Conservation (phyloP, 2,113 vertebrate species). For the Thamnaconus septentrionalis region DNA sequence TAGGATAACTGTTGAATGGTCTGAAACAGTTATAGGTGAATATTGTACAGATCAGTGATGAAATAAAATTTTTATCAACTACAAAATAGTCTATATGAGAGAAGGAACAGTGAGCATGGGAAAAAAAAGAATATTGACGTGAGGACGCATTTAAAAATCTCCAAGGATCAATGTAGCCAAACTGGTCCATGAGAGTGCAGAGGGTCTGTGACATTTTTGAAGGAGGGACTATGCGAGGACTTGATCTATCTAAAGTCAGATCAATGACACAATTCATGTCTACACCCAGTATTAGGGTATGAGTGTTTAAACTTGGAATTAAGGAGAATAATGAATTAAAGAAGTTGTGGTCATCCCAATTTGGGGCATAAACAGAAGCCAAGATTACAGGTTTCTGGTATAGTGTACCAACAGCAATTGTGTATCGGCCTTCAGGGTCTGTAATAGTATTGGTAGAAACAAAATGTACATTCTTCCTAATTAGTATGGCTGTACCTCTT, state of each 20-base stretch:
- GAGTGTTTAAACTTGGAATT: neutral
- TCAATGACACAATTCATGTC: neutral
- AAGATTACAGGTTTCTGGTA: too few relatives aligned
- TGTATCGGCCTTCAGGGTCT: too few relatives aligned
- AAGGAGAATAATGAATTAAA: neutral
- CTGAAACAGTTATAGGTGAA: neutral
- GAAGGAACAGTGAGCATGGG: neutral
- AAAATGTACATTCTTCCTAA: too few relatives aligned
- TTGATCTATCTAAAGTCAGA: neutral
- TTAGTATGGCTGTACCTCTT: too few relatives aligned
- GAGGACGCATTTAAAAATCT: neutral
- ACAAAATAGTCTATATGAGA: neutral
- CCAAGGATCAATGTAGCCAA: neutral
- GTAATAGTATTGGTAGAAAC: too few relatives aligned
- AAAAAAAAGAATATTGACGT: too few relatives aligned
- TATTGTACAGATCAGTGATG: neutral
- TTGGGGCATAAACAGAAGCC: neutral
- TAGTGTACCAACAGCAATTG: too few relatives aligned
- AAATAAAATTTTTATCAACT: neutral
- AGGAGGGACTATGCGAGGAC: neutral
- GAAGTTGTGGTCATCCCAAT: neutral
- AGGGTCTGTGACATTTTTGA: neutral
- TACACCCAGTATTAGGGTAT: neutral
- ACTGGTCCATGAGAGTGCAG: neutral
- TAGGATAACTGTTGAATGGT: neutral